Percentiles rank a stretch among this genome's conserved stretches.
Conservation (phyloP, 2,797 vertebrate species). For the Clarias pachynema region DNA sequence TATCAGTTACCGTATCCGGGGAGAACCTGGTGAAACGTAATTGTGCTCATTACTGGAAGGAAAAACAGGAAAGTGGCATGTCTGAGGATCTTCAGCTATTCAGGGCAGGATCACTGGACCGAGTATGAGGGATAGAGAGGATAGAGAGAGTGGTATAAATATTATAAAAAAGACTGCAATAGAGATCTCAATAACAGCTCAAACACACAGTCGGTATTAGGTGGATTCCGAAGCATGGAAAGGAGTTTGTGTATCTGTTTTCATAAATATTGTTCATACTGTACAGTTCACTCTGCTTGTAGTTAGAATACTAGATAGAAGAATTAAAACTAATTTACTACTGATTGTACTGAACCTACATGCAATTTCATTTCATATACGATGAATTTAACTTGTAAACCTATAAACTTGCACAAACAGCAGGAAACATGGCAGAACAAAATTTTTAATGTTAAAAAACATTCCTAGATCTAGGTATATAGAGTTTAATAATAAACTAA, state of each 20-base stretch:
- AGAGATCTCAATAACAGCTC: background rate
- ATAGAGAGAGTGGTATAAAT: background rate
- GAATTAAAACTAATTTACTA: background rate
- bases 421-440: too few relatives aligned
- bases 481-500: too few relatives aligned
- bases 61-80: conserved; percentile 42
- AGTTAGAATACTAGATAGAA: background rate
- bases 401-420: too few relatives aligned
- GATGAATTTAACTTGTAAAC: too few relatives aligned
- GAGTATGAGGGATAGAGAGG: background rate
- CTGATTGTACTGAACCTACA: too few relatives aligned
- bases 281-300: too few relatives aligned
- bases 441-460: too few relatives aligned
- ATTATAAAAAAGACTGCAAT: background rate
- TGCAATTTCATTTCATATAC: too few relatives aligned
- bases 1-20: conserved; percentile 10
- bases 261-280: background rate
- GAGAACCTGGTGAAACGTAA: conserved; percentile 35
- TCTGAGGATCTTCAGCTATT: conserved; percentile 50
- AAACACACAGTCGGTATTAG: background rate
- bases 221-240: background rate
- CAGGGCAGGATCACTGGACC: conserved; percentile 16
- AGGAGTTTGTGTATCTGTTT: background rate
- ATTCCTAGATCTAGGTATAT: too few relatives aligned
- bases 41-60: conserved; percentile 49